phyloP scores from a whole-genome alignment of 2,113 vertebrate species.

The Sterrhoptilus dennistouni region DNA sequence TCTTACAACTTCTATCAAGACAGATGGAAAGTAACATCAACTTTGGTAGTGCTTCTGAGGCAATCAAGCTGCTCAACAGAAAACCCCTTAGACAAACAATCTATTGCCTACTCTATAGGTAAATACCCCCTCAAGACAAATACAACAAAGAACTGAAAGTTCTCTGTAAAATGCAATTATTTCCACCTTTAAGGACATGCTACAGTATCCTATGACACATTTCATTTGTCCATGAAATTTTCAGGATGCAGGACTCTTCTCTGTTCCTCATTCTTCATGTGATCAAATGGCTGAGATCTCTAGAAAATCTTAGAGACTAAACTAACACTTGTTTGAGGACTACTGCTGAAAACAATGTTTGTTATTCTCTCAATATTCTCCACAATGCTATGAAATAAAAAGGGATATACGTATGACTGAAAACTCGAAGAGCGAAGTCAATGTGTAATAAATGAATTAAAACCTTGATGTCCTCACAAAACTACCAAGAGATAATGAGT shows the following conservation, averaged over 20 bases:
- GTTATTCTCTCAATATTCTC: background rate
- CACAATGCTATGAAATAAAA: background rate
- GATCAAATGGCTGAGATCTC: background rate
- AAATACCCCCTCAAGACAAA: background rate
- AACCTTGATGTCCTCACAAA: background rate
- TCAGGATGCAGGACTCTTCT: background rate
- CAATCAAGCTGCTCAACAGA: background rate
- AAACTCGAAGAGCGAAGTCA: background rate
- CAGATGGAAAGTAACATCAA: background rate
- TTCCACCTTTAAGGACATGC: background rate
- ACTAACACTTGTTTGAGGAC: background rate
- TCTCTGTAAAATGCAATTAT: background rate
- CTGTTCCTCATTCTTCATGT: background rate
- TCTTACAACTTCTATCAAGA: background rate
- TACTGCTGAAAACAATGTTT: background rate
- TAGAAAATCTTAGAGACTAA: background rate
- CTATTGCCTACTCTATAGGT: too few relatives aligned
- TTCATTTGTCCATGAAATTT: background rate
- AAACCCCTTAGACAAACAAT: background rate
- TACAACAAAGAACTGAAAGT: background rate
- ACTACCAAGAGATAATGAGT: background rate
- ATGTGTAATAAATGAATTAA: background rate
- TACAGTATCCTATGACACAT: background rate
- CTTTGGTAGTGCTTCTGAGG: background rate
- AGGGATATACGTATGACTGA: background rate